Conservation (phyloP, 2,888 invertebrate species). For the Tricholauxania praeusta region DNA sequence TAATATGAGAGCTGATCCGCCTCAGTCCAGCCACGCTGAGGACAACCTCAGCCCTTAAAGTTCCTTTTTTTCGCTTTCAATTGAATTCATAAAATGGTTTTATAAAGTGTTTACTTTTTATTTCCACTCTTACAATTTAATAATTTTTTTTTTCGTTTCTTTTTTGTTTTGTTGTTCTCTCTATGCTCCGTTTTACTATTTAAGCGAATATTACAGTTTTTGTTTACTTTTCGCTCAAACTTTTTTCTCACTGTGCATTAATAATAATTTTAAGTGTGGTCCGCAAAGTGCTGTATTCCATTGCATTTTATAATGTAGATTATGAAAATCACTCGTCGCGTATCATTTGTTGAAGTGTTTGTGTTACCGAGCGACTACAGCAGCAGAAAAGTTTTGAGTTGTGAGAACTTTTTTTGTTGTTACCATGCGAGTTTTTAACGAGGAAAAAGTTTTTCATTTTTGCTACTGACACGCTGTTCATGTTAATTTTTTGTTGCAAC, state of each 20-base stretch:
- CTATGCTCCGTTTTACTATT: neutral
- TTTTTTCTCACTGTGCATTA: constrained; percentile 5
- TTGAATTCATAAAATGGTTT: constrained; percentile 27
- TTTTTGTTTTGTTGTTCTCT: neutral
- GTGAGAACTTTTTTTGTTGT: too few species aligned
- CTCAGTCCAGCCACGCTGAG: neutral
- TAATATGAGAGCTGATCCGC: neutral
- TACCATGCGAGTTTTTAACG: too few species aligned
- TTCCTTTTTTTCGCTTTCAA: neutral
- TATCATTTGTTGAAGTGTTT: constrained; percentile 18
- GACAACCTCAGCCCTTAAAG: neutral
- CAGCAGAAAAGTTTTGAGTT: too few species aligned
- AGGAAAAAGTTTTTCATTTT: too few species aligned
- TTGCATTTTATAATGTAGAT: neutral
- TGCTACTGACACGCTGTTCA: too few species aligned
- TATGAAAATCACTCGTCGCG: constrained; percentile 21
- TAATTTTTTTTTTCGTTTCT: neutral
- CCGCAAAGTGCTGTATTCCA: constrained; percentile 9
- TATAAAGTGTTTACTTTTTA: constrained; percentile 19
- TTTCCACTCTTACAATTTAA: neutral
- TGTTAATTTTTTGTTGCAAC: too few species aligned
- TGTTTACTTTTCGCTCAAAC: neutral
- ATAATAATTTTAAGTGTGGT: constrained; percentile 9
- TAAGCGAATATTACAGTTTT: neutral
- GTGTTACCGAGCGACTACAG: too few species aligned